Evolutionary conservation across 1,140 invertebrate genomes (phyloP).

Genomic region (Nasonia vitripennis): DNA sequence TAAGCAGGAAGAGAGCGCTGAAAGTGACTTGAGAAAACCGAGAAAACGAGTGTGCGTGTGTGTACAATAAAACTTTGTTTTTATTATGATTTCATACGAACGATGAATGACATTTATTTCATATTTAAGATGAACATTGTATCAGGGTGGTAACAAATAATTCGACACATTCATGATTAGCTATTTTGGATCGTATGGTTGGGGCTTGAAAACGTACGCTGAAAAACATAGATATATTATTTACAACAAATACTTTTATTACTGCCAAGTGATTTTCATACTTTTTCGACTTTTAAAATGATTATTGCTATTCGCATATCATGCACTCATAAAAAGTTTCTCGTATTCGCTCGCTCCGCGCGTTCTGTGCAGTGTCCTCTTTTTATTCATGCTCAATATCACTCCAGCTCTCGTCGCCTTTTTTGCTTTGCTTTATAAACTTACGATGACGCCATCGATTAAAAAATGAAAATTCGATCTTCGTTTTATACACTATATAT

Average conservation of each 20-base stretch:
- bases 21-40: too few relatives aligned
- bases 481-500: constrained; percentile 27
- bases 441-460: constrained; percentile 45
- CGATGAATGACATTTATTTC: constrained; percentile 53
- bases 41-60: neutral
- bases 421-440: constrained; percentile 21
- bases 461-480: constrained; percentile 34
- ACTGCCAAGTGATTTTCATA: constrained; percentile 44
- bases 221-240: constrained; percentile 42
- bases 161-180: constrained; percentile 45
- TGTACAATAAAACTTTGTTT: constrained; percentile 41
- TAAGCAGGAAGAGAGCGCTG: too few relatives aligned
- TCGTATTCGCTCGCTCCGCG: neutral
- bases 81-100: constrained; percentile 48
- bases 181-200: constrained; percentile 12
- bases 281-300: constrained; percentile 43
- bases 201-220: neutral
- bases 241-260: constrained; percentile 53
- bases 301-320: constrained; percentile 47
- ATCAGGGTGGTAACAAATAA: constrained; percentile 45
- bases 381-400: neutral
- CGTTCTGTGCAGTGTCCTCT: neutral
- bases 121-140: constrained; percentile 46
- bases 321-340: constrained; percentile 52
- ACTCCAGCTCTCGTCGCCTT: neutral